Evolutionary conservation across 2,113 vertebrate genomes (phyloP).

Genomic region (Centropus bengalensis): DNA sequence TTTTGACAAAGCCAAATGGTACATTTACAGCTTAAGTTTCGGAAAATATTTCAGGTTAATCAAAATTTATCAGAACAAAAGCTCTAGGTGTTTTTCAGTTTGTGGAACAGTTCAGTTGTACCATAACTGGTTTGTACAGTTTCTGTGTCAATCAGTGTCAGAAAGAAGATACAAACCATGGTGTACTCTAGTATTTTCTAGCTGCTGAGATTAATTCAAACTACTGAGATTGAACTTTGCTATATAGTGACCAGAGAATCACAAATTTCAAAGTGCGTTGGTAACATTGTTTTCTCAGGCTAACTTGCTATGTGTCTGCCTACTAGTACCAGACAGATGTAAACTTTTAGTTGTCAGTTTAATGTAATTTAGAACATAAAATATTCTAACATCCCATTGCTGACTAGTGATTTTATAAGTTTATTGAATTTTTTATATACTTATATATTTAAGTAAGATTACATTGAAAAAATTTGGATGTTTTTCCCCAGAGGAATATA

Average conservation of each 20-base stretch:
- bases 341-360: background rate
- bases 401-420: background rate
- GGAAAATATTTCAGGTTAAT: background rate
- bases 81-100: background rate
- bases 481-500: background rate
- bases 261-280: background rate
- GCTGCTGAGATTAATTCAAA: background rate
- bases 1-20: background rate
- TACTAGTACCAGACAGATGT: background rate
- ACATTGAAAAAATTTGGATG: background rate
- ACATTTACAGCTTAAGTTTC: background rate
- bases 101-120: background rate
- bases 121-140: background rate
- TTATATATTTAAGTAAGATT: background rate
- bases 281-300: background rate
- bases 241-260: background rate
- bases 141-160: background rate
- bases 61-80: background rate
- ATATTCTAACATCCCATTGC: background rate
- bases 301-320: background rate
- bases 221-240: background rate
- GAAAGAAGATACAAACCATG: background rate
- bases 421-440: background rate
- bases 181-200: background rate
- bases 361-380: background rate